These are phyloP conservation scores for Troides oblongomaculatus DNA, from an alignment of 2,888 invertebrate genomes.

Conservation along the genomic window DNA sequence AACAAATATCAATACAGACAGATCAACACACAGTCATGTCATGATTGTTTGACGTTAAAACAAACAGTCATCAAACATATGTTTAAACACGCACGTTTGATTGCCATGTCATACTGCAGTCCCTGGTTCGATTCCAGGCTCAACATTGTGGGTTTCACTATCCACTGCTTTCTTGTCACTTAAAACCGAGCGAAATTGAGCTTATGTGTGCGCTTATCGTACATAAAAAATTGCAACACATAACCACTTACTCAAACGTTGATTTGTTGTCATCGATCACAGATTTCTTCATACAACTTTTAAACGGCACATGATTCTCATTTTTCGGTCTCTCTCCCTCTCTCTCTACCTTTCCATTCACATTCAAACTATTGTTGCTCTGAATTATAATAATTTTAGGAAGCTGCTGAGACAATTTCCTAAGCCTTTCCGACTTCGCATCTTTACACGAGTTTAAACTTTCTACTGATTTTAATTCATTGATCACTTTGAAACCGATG, in stretches of 20 bases:
- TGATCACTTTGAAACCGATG: constrained; percentile 51
- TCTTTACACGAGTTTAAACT: constrained; percentile 52
- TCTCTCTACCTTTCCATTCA: constrained; percentile 33
- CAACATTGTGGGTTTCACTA: too few relatives aligned
- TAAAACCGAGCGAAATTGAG: too few relatives aligned
- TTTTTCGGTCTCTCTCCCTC: constrained; percentile 28
- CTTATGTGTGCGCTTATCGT: too few relatives aligned
- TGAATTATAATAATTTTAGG: constrained; percentile 71
- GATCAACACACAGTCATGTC: too few relatives aligned
- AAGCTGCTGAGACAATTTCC: constrained; percentile 61
- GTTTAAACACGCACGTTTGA: too few relatives aligned
- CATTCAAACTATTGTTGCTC: constrained; percentile 57
- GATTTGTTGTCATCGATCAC: constrained; percentile 16
- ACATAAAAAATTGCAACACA: too few relatives aligned
- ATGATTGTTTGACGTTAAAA: too few relatives aligned
- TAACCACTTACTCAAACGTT: constrained; percentile 16
- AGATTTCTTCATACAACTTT: constrained; percentile 33
- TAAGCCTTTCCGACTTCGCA: constrained; percentile 56
- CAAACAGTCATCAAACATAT: too few relatives aligned
- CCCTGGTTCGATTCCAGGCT: too few relatives aligned
- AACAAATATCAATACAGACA: too few relatives aligned
- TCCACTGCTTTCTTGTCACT: too few relatives aligned
- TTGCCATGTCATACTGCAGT: too few relatives aligned
- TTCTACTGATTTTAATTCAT: constrained; percentile 53
- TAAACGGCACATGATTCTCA: constrained; percentile 30